These are phyloP conservation scores for Ostrea edulis DNA, from an alignment of 1,140 invertebrate species.

Conservation along the genomic window DNA sequence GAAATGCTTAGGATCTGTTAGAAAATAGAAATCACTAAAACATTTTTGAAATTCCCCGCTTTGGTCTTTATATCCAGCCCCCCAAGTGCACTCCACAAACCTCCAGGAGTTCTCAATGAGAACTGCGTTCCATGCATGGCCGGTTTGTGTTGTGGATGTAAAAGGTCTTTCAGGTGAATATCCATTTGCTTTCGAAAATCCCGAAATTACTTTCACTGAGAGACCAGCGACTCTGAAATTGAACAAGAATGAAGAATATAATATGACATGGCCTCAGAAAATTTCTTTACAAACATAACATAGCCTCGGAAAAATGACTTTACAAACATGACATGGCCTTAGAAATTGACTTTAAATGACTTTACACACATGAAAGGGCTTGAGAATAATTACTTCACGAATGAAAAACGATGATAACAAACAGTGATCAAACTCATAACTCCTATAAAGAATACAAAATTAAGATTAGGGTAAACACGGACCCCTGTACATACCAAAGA, in stretches of 20 bases:
- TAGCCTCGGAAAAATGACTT: too few species aligned
- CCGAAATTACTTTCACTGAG: conserved; percentile 85
- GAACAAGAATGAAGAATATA: background rate
- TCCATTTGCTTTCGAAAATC: conserved; percentile 97
- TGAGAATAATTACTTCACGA: too few species aligned
- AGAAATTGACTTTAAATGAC: too few species aligned
- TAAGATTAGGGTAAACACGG: too few species aligned
- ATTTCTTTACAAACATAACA: too few species aligned
- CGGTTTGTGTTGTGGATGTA: conserved; percentile 91
- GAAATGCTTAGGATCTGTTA: conserved; percentile 81
- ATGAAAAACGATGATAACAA: too few species aligned
- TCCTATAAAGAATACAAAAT: too few species aligned
- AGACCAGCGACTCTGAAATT: conserved; percentile 86
- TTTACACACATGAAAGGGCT: too few species aligned
- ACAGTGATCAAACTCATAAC: too few species aligned
- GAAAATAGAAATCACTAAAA: conserved; percentile 78
- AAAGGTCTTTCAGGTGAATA: conserved; percentile 96
- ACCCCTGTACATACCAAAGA: too few species aligned
- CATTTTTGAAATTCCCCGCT: conserved; percentile 54
- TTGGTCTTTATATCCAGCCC: conserved; percentile 70
- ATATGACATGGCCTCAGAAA: too few species aligned
- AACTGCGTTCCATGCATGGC: conserved; percentile 72
- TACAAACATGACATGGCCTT: too few species aligned
- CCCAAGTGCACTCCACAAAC: conserved; percentile 79
- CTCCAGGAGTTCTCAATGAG: conserved; percentile 65